These are phyloP conservation scores for Ditylenchus weischeri DNA, from an alignment of 2,888 invertebrate genomes.

Conservation along the genomic window DNA sequence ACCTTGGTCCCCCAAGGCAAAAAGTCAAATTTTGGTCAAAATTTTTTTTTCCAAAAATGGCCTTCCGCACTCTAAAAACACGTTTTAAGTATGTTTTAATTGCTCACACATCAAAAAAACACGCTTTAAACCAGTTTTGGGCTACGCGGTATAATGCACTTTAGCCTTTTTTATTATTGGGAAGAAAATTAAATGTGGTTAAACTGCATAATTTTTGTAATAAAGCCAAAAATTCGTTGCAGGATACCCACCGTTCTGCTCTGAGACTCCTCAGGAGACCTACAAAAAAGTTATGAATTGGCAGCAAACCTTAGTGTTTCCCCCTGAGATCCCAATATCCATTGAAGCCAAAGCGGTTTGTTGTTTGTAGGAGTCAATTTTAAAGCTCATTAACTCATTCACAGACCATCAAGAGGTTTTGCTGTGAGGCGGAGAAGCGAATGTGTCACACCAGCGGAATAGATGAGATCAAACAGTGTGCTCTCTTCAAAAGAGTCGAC, in stretches of 20 bases:
- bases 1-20: no score
- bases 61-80: no score
- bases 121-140: no score
- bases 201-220: not conserved
- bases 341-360: conserved; percentile 74
- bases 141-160: no score
- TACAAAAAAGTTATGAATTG: conserved; percentile 98
- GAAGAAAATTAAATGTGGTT: no score
- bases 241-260: conserved; percentile 98
- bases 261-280: conserved; percentile 94
- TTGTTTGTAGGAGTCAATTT: not conserved
- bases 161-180: no score
- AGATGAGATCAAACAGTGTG: conserved; percentile 83
- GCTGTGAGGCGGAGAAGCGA: conserved; percentile 90
- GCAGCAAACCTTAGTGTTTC: conserved; percentile 95
- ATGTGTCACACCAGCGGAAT: conserved; percentile 79
- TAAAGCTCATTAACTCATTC: not conserved
- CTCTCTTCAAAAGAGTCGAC: conserved; percentile 90
- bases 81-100: no score
- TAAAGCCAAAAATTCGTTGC: conserved; percentile 21
- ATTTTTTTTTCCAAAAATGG: no score
- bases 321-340: conserved; percentile 97
- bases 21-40: no score
- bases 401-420: conserved; percentile 68
- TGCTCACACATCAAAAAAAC: no score